Percentiles rank a stretch among this genome's conserved stretches.
phyloP scores from a whole-genome alignment of 2,113 vertebrate species.

The Blennius ocellaris region DNA sequence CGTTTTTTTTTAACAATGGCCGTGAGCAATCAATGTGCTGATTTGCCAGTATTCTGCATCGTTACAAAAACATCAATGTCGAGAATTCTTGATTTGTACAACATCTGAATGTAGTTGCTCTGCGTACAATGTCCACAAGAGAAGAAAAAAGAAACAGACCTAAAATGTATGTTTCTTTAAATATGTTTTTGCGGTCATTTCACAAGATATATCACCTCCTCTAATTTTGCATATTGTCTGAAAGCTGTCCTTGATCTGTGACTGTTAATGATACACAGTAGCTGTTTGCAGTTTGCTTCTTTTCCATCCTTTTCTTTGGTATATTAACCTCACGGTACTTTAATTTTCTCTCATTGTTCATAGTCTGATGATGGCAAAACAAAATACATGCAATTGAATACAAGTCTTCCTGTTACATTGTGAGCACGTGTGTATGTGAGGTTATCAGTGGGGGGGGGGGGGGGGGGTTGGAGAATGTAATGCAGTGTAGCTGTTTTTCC shows the following conservation, averaged over 20 bases:
- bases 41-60: background rate
- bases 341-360: no score
- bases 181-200: background rate
- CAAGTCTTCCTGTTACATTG: background rate
- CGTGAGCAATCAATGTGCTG: background rate
- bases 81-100: no score
- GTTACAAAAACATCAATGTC: background rate
- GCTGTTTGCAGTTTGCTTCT: background rate
- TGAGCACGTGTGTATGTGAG: conserved; percentile 18
- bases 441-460: conserved; percentile 8
- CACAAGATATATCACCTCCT: background rate
- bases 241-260: background rate
- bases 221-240: conserved; percentile 17
- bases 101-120: background rate
- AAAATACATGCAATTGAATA: conserved; percentile 8
- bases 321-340: background rate
- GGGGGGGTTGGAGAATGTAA: conserved; percentile 22
- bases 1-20: background rate
- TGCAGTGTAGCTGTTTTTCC: conserved; percentile 68
- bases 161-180: background rate
- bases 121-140: background rate
- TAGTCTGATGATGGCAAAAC: background rate
- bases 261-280: no score
- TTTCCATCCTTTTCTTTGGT: background rate
- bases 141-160: background rate